Base-by-base conservation (phyloP, 2,888 invertebrate genomes). In the Carpatolechia fugitivella region DNA sequence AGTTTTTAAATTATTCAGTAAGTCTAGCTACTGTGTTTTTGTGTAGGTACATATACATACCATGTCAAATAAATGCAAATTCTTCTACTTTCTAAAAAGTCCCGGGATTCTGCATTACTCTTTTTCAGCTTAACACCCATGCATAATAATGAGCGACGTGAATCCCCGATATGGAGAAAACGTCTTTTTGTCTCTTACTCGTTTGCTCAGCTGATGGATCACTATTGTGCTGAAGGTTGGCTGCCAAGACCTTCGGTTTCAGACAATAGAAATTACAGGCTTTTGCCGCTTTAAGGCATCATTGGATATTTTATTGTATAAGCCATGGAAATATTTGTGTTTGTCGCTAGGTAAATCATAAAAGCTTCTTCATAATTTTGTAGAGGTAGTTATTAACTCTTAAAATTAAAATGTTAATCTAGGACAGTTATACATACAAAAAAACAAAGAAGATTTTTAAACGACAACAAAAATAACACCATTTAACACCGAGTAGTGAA, bases 161-260 rank as follows among this genome's bases (percentile, higher is more conserved):
- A 54, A 56, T 55, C 31, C 52, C 41, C 14, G 35, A 14, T 48
- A 38, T 47, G 33, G 33, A 53, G 14, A 47, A 52, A 56, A 56
- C 44, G 40, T 36, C 29, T 35, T 58, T 60, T 54, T 53, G 46
- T 56, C 30, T 14, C 36, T 38, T 48, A 31, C 55, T 10, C 31
- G n/a, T 56, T 56, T 56, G 33, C 18, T 33, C 56, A 59, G 56
- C 51, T 59, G 57, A 51, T 57, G 50, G n/a, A 33, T 44, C n/a
- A 35, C 47, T 52, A 53, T 53, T 40, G 52, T 49, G 24, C 8
- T 35, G 38, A 59, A 61, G 60, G 60, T 57, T 57, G 56, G 52
- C 18, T 30, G 30, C n/a, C 3, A 40, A 18, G 51, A 30, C 51
- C 40, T 40, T 40, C 30, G 40, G 7, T 14, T 57, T 56, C 54